These are phyloP conservation scores for Papilio demoleus DNA, from an alignment of 2,888 invertebrate species.

Conservation along the genomic window DNA sequence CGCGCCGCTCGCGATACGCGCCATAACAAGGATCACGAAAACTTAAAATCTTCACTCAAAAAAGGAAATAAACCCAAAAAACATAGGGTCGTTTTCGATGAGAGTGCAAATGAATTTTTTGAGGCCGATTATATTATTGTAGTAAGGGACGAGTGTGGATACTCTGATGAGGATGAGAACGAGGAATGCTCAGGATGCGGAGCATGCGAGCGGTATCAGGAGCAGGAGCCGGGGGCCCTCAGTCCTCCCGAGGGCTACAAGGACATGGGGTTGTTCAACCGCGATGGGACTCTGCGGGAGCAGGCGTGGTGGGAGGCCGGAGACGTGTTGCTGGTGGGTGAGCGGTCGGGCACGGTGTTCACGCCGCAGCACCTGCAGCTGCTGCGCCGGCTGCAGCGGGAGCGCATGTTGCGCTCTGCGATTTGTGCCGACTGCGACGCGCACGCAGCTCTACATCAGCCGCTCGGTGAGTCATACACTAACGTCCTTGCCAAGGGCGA, in stretches of 20 bases:
- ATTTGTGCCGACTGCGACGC: slow-evolving; percentile 80
- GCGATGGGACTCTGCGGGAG: slow-evolving; percentile 81
- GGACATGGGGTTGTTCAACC: slow-evolving; percentile 88
- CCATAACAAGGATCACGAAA: slow-evolving; percentile 85
- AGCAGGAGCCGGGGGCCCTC: slow-evolving; percentile 92
- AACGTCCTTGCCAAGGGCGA: slow-evolving; percentile 65
- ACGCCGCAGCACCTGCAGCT: slow-evolving; percentile 87
- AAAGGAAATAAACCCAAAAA: slow-evolving; percentile 88
- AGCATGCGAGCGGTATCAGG: slow-evolving; percentile 84
- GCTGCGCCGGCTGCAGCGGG: slow-evolving; percentile 85
- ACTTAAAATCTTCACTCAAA: slow-evolving; percentile 89
- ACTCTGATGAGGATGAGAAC: slow-evolving; percentile 92
- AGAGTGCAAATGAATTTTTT: slow-evolving; percentile 94
- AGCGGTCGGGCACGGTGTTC: slow-evolving; percentile 84
- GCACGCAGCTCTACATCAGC: slow-evolving; percentile 75
- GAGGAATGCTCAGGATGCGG: slow-evolving; percentile 86
- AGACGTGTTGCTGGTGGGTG: slow-evolving; percentile 83
- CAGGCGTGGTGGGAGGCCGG: slow-evolving; percentile 84
- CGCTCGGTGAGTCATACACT: slow-evolving; percentile 72
- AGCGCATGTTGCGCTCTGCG: slow-evolving; percentile 83
- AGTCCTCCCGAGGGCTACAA: slow-evolving; percentile 97
- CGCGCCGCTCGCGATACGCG: slow-evolving; percentile 78
- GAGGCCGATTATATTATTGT: slow-evolving; percentile 96
- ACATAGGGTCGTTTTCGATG: slow-evolving; percentile 94
- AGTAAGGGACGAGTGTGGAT: slow-evolving; percentile 92